Conservation (phyloP, 2,888 invertebrate species). For the Perdita meconis region DNA sequence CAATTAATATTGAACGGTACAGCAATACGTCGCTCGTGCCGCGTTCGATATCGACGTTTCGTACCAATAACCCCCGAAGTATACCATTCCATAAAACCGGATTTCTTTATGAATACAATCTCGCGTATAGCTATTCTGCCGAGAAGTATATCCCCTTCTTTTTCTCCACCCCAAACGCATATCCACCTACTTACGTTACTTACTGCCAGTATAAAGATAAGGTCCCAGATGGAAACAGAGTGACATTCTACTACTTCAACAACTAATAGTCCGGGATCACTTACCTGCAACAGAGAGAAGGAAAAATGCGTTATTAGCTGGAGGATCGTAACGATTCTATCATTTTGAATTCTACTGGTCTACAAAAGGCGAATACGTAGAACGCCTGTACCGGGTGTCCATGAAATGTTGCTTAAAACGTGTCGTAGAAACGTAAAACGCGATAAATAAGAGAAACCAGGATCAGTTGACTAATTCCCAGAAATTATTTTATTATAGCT, state of each 20-base stretch:
- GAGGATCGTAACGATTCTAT: constrained; percentile 19
- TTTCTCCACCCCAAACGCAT: constrained; percentile 48
- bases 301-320: constrained; percentile 65
- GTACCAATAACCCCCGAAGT: constrained; percentile 47
- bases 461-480: no score
- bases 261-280: constrained; percentile 63
- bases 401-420: background rate
- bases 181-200: constrained; percentile 67
- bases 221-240: constrained; percentile 44
- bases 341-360: constrained; percentile 33
- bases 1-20: background rate
- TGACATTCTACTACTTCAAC: constrained; percentile 58
- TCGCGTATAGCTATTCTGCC: constrained; percentile 50
- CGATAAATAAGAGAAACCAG: no score
- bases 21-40: background rate
- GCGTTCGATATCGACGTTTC: constrained; percentile 36
- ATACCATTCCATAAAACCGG: constrained; percentile 64
- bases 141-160: constrained; percentile 38
- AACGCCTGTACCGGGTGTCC: constrained; percentile 35
- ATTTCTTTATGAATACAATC: constrained; percentile 56
- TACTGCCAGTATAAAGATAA: constrained; percentile 61
- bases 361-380: constrained; percentile 11
- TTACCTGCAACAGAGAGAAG: constrained; percentile 76
- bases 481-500: no score
- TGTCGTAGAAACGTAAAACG: background rate